Evolutionary conservation across 2,113 vertebrate genomes (phyloP).

Genomic region (Hylia prasina): DNA sequence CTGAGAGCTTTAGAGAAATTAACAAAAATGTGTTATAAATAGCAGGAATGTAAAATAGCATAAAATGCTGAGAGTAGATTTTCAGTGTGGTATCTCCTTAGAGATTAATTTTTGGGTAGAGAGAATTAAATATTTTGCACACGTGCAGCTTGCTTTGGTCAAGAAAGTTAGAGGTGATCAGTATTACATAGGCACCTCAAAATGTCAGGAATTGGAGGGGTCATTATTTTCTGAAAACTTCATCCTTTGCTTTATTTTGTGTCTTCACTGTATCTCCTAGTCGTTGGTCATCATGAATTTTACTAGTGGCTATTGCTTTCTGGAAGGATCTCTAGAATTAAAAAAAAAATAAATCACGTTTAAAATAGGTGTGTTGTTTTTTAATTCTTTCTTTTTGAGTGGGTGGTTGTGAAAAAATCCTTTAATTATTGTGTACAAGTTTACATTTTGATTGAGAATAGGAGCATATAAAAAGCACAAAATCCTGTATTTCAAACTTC

Average conservation of each 20-base stretch:
- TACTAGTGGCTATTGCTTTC: not conserved
- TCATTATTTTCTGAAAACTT: not conserved
- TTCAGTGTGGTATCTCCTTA: not conserved
- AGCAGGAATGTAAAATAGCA: not conserved
- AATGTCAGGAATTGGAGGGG: not conserved
- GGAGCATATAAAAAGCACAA: not conserved
- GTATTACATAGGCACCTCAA: not conserved
- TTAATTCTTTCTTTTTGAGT: not conserved
- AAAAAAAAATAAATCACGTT: rapidly evolving
- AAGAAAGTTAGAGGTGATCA: not conserved
- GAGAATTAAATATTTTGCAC: not conserved
- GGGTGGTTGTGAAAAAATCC: not conserved
- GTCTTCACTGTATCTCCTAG: not conserved
- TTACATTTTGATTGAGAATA: not conserved
- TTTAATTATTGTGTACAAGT: not conserved
- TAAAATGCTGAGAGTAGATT: not conserved
- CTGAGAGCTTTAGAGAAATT: not conserved
- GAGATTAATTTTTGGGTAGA: not conserved
- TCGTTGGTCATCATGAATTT: not conserved
- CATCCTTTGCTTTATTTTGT: not conserved
- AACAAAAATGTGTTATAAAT: not conserved
- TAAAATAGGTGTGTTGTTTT: not conserved
- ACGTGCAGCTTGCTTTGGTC: not conserved
- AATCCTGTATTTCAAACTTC: not conserved
- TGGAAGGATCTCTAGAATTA: not conserved